These are phyloP conservation scores for Macaca fascicularis DNA, from an alignment of 2,113 vertebrate species.

Conservation along the genomic window DNA sequence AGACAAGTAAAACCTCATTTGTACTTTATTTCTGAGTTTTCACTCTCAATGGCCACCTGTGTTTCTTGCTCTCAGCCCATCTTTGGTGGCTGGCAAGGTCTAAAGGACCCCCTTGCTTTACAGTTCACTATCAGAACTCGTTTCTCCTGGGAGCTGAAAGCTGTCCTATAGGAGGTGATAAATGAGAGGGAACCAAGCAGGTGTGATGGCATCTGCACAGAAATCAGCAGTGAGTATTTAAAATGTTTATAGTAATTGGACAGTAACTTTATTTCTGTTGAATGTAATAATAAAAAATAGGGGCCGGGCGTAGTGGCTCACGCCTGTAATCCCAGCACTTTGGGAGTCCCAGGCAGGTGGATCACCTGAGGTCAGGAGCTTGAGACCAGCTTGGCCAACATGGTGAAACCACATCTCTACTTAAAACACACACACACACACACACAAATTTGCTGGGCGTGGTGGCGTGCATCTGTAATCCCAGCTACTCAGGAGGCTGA, in stretches of 20 bases:
- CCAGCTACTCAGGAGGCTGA: too few relatives aligned
- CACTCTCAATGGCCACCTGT: background rate
- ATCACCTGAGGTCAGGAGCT: too few relatives aligned
- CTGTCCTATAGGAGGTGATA: background rate
- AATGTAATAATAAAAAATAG: background rate
- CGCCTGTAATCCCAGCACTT: too few relatives aligned
- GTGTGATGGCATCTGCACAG: background rate
- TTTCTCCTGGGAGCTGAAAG: background rate
- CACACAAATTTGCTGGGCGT: too few relatives aligned
- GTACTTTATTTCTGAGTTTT: background rate
- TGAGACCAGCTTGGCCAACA: too few relatives aligned
- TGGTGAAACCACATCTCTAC: too few relatives aligned
- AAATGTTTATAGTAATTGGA: background rate
- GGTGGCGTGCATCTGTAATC: too few relatives aligned
- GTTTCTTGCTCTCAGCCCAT: background rate
- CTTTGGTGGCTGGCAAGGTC: background rate
- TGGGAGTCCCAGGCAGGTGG: too few relatives aligned
- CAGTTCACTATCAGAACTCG: background rate
- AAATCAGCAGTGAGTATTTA: background rate
- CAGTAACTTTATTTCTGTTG: background rate
- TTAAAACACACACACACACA: too few relatives aligned
- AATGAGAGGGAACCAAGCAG: background rate
- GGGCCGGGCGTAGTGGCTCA: too few relatives aligned
- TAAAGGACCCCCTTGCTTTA: background rate
- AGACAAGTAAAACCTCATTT: background rate